Percentiles rank a stretch among this genome's conserved stretches.
Conservation (phyloP, 1,140 invertebrate genomes). For the Procambarus clarkii region DNA sequence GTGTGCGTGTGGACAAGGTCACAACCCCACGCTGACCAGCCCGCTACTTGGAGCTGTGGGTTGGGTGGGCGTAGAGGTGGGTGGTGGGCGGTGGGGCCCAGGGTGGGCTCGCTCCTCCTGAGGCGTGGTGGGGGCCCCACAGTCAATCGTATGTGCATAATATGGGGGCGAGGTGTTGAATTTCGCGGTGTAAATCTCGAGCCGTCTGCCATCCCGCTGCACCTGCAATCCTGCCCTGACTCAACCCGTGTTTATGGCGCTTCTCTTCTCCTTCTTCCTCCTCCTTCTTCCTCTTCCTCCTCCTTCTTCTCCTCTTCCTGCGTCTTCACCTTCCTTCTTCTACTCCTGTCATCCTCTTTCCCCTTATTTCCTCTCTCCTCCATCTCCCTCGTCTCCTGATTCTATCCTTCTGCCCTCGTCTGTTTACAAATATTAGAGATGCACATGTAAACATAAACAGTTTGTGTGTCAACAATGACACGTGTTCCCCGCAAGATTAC, state of each 20-base stretch:
- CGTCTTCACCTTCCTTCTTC: background rate
- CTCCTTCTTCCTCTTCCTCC: background rate
- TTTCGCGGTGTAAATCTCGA: conserved; percentile 15
- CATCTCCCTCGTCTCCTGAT: background rate
- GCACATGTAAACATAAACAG: too few relatives aligned
- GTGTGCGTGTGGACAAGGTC: too few relatives aligned
- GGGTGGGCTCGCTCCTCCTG: background rate
- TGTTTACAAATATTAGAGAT: too few relatives aligned
- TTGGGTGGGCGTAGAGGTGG: too few relatives aligned
- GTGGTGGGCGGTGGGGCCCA: background rate
- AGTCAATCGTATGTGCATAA: conserved; percentile 44
- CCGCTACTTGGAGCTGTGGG: too few relatives aligned
- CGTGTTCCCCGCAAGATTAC: too few relatives aligned
- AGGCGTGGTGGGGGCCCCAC: background rate
- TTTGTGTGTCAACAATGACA: too few relatives aligned
- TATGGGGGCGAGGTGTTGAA: conserved; percentile 29
- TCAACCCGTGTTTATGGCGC: background rate
- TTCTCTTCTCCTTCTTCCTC: background rate
- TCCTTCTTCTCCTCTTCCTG: background rate
- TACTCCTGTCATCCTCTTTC: background rate
- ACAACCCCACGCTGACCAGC: too few relatives aligned
- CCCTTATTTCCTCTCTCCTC: background rate
- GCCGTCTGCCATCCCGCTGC: background rate
- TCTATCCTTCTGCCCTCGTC: background rate
- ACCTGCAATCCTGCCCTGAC: background rate